Evolutionary conservation across 2,113 vertebrate species (phyloP).

Genomic region (Megaleporinus macrocephalus): DNA sequence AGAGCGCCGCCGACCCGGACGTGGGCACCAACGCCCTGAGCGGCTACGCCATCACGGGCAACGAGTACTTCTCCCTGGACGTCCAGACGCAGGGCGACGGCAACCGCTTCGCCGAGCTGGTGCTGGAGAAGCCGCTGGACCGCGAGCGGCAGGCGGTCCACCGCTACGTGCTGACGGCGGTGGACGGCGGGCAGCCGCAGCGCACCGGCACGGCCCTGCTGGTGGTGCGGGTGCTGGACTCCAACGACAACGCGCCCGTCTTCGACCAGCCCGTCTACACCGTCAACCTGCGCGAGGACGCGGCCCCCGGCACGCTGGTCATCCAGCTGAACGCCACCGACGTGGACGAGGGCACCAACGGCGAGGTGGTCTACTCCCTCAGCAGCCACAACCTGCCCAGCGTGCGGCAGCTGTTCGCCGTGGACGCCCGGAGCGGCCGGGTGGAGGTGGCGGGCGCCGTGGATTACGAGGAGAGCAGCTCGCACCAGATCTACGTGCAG

Average conservation of each 20-base stretch:
- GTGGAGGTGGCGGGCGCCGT: conserved; percentile 92
- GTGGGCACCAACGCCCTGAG: conserved; percentile 94
- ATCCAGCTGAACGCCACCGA: conserved; percentile 96
- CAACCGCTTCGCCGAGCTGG: conserved; percentile 94
- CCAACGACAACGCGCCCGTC: conserved; percentile 96
- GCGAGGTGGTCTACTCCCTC: conserved; percentile 95
- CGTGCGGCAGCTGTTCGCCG: conserved; percentile 86
- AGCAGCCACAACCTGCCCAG: conserved; percentile 92
- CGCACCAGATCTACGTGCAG: conserved; percentile 94
- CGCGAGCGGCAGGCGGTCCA: conserved; percentile 96
- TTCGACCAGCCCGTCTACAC: conserved; percentile 96
- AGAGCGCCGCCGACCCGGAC: conserved; percentile 97
- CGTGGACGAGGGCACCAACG: conserved; percentile 95
- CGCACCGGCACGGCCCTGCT: conserved; percentile 95
- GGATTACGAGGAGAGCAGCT: conserved; percentile 94
- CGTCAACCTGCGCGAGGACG: conserved; percentile 91
- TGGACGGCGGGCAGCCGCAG: conserved; percentile 92
- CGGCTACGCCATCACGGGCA: conserved; percentile 94
- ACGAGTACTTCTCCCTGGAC: conserved; percentile 94
- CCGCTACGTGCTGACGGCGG: conserved; percentile 95
- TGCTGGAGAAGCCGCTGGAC: conserved; percentile 93
- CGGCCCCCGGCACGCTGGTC: conserved; percentile 90
- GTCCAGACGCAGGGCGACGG: conserved; percentile 97
- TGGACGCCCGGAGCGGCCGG: conserved; percentile 86
- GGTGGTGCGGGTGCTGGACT: conserved; percentile 93